These are phyloP conservation scores for Nezara viridula DNA, from an alignment of 2,888 invertebrate genomes.

Conservation along the genomic window DNA sequence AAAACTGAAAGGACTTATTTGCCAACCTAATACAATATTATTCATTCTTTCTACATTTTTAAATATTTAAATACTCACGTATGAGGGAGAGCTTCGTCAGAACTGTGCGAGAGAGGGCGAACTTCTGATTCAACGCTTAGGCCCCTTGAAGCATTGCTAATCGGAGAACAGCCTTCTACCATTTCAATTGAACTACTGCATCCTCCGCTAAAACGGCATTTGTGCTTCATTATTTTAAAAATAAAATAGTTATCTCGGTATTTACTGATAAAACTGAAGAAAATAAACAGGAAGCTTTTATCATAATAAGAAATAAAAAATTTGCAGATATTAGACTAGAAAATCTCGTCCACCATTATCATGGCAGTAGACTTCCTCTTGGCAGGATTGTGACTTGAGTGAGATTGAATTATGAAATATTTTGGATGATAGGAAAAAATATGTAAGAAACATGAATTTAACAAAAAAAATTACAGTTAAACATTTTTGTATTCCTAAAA, in stretches of 20 bases:
- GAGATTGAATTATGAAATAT: too few relatives aligned
- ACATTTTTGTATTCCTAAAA: too few relatives aligned
- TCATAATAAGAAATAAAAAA: not conserved
- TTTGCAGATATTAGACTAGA: not conserved
- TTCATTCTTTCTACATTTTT: too few relatives aligned
- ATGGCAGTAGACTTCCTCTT: too few relatives aligned
- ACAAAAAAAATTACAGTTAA: too few relatives aligned
- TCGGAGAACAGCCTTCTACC: conserved; percentile 73
- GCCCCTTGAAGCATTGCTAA: conserved; percentile 71
- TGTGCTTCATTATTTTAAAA: not conserved
- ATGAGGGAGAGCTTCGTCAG: conserved; percentile 69
- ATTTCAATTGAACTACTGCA: conserved; percentile 77
- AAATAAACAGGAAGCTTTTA: not conserved
- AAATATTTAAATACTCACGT: conserved; percentile 54
- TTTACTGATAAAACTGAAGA: not conserved
- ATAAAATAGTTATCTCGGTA: not conserved
- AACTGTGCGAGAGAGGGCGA: conserved; percentile 70
- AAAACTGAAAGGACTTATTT: too few relatives aligned
- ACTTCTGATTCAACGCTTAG: conserved; percentile 71
- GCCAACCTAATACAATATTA: too few relatives aligned
- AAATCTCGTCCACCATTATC: not conserved
- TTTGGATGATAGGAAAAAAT: too few relatives aligned
- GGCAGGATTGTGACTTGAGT: too few relatives aligned
- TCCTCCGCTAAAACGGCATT: conserved; percentile 50
- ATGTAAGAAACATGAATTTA: too few relatives aligned